phyloP scores from a whole-genome alignment of 2,113 vertebrate genomes.

The Pavo muticus region DNA sequence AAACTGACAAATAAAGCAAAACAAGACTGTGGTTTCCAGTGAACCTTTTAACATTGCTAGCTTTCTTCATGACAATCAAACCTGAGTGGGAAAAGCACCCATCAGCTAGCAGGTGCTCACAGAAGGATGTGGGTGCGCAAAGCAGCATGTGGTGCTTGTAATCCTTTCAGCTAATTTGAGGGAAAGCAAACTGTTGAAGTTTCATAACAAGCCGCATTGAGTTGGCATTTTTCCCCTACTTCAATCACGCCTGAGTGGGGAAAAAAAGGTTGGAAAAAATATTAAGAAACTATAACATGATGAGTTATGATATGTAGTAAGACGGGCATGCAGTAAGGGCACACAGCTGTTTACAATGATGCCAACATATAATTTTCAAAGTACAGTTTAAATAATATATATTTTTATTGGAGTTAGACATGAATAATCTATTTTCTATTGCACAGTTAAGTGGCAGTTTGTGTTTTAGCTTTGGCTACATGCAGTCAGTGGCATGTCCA shows the following conservation, averaged over 20 bases:
- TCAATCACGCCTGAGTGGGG: not conserved
- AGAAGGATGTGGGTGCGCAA: not conserved
- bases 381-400: not conserved
- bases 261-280: not conserved
- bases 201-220: not conserved
- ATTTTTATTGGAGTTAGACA: not conserved
- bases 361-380: not conserved
- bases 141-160: not conserved
- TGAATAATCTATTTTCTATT: not conserved
- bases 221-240: conserved; percentile 14
- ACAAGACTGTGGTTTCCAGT: not conserved
- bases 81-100: not conserved
- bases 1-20: not conserved
- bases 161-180: not conserved
- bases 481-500: not conserved
- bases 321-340: not conserved
- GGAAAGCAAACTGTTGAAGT: not conserved
- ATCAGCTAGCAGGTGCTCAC: not conserved
- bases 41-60: not conserved
- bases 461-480: conserved; percentile 25
- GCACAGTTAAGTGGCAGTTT: not conserved
- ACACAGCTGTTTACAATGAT: not conserved
- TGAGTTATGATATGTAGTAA: not conserved
- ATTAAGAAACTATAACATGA: not conserved
- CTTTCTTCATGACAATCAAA: not conserved